Evolutionary conservation across 2,113 vertebrate genomes (phyloP), one percentile per base, ranked within the genome.

Genomic region (Synodontis membranacea): DNA sequence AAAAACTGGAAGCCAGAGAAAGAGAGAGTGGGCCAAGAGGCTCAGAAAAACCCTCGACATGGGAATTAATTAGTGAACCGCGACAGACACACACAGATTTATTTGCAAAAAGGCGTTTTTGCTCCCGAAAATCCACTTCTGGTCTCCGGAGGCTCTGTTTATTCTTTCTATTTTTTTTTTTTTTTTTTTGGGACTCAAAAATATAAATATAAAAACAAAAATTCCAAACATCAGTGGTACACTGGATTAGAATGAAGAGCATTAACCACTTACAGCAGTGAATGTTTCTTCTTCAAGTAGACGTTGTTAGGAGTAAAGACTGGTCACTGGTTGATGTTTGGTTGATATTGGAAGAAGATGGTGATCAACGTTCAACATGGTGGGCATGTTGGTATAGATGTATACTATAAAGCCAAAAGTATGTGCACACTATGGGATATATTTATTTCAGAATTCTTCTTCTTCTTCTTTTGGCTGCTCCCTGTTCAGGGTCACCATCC

Each of bases 1-100:
- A 95, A 96, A 95, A 96, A 96, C 96, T 95, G 95, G 95, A 96
- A 95, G 97, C 79, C n/a, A 76, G 10, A 42, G 42, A 52, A 56
- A 60, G 34, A 60, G 80, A 82, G 72, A 72, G 48, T 96, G 97
- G 96, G 95, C 97, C 96, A 97, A 98, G 96, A 95, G 96, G 94
- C 95, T 96, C 96, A 96, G 96, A 95, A 96, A 97, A 97, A 97
- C 96, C 95, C 96, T 98, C 96, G 95, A 97, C 96, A 97, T 94
- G 95, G 96, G 97, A 98, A 99, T 98, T 98, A 98, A 98, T 99
- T 98, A 98, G 96, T 97, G 96, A 97, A 97, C 95, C 93, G 94
- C 94, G 93, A 94, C 96, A 96, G 96, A 95, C 83, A 84, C 96
- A 94, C 93, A 94, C 95, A 93, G 92, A 94, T 95, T 95, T 95